Evolutionary conservation across 2,113 vertebrate genomes (phyloP), one percentile per base, ranked within the genome.

Genomic region (Anolis sagrei): DNA sequence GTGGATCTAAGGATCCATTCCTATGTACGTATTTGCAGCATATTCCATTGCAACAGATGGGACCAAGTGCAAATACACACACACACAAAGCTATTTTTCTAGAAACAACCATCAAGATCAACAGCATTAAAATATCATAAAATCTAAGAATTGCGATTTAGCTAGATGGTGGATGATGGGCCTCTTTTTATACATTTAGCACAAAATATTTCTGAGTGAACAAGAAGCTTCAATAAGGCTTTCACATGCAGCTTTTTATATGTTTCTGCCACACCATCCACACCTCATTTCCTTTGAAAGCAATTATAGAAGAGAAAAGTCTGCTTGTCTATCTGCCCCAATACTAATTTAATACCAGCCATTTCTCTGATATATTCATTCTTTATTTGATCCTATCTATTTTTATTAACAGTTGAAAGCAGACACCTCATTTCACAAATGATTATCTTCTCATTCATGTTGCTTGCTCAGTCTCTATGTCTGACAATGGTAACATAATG

Each of bases 361-460:
- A 86, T 86, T 86, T 86, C 78, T 74, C 77, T 79, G 78, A 86
- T 75, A 79, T 69, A 80, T 74, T 74, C 77, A 73, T 74, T 85
- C 76, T 85, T 85, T 85, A 72, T 85, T 79, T 86, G 84, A 86
- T 75, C 29, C 70, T 86, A 86, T 86, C 84, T 86, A 49, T 76
- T 80, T 74, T 86, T 86, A 86, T 81, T 81, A 86, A 86, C 84
- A 81, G 84, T 64, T 86, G 84, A 86, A 86, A 86, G 44, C 58
- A 86, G 77, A 86, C 58, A 86, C 78, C 84, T 86, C 84, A 86
- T 86, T 86, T 75, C 78, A 86, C 78, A 75, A 86, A 86, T 81
- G 69, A 81, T 86, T 86, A 75, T 86, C 70, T 86, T 73, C 68
- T 80, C 72, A 86, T 86, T 86, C 70, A 36, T 66, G 70, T 80